These are phyloP conservation scores for Amniataba percoides DNA, from an alignment of 2,797 vertebrate genomes.

Conservation along the genomic window DNA sequence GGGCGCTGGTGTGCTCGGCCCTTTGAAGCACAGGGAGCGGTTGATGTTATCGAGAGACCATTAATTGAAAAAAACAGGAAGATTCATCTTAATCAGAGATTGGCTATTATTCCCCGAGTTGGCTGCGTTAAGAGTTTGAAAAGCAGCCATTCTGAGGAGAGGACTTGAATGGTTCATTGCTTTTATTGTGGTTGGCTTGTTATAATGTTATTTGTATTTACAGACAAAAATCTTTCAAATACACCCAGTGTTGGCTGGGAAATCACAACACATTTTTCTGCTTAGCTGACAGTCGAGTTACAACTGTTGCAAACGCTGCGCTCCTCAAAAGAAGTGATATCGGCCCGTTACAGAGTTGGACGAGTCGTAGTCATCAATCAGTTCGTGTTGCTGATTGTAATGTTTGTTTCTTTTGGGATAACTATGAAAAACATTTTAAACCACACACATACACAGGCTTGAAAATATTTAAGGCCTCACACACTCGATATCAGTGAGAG, in stretches of 20 bases:
- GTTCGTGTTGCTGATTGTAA: constrained; percentile 40
- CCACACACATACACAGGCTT: constrained; percentile 28
- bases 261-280: constrained; percentile 17
- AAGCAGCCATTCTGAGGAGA: constrained; percentile 27
- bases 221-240: constrained; percentile 38
- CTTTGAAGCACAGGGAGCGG: constrained; percentile 41
- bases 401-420: constrained; percentile 62
- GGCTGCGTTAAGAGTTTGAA: constrained; percentile 27
- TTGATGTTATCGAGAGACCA: constrained; percentile 27
- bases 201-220: constrained; percentile 45
- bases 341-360: constrained; percentile 17
- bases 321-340: constrained; percentile 13
- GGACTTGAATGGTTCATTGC: constrained; percentile 27
- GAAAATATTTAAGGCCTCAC: constrained; percentile 45
- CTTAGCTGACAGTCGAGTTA: constrained; percentile 23
- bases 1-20: constrained; percentile 19
- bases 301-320: constrained; percentile 3
- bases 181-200: constrained; percentile 46
- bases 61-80: constrained; percentile 40
- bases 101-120: constrained; percentile 9
- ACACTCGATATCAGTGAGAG: constrained; percentile 34
- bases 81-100: constrained; percentile 50
- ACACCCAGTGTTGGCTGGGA: constrained; percentile 32
- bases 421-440: constrained; percentile 45
- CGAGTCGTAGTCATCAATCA: constrained; percentile 44